These are phyloP conservation scores for Acanthopagrus latus DNA, from an alignment of 2,797 vertebrate species.

Conservation along the genomic window DNA sequence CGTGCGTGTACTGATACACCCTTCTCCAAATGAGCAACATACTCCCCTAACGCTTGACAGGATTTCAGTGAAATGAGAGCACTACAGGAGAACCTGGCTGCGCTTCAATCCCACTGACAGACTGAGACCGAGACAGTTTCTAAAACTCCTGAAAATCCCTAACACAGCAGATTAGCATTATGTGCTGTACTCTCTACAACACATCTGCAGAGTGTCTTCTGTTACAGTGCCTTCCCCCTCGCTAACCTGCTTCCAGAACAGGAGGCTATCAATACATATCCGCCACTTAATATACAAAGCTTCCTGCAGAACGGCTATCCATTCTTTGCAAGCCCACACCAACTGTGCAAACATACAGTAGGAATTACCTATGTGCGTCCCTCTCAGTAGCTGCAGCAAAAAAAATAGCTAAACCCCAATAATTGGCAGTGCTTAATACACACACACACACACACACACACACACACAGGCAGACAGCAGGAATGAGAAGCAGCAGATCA, in stretches of 20 bases:
- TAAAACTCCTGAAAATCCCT: constrained; percentile 87
- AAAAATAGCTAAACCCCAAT: constrained; percentile 73
- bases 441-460: constrained; percentile 12
- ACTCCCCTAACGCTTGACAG: constrained; percentile 82
- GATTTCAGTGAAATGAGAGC: constrained; percentile 86
- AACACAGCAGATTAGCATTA: constrained; percentile 87
- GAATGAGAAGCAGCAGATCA: constrained; percentile 78
- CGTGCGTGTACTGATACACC: constrained; percentile 76
- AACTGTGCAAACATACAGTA: constrained; percentile 71
- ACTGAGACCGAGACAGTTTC: constrained; percentile 85
- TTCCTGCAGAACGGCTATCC: constrained; percentile 65
- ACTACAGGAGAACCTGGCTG: constrained; percentile 86
- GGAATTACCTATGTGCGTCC: constrained; percentile 80
- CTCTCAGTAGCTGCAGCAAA: constrained; percentile 56
- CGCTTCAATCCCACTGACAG: constrained; percentile 86
- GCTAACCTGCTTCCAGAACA: constrained; percentile 68
- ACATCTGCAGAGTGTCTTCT: constrained; percentile 81
- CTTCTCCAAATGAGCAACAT: constrained; percentile 82
- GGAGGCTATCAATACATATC: constrained; percentile 78
- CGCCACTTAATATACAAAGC: constrained; percentile 77
- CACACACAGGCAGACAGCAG: constrained; percentile 52
- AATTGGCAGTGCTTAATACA: constrained; percentile 72
- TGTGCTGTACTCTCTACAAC: constrained; percentile 81
- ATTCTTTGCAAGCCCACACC: constrained; percentile 59
- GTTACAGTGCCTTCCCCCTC: constrained; percentile 71